These are phyloP conservation scores for Balanococcus diminutus DNA, from an alignment of 2,888 invertebrate genomes.

Conservation along the genomic window DNA sequence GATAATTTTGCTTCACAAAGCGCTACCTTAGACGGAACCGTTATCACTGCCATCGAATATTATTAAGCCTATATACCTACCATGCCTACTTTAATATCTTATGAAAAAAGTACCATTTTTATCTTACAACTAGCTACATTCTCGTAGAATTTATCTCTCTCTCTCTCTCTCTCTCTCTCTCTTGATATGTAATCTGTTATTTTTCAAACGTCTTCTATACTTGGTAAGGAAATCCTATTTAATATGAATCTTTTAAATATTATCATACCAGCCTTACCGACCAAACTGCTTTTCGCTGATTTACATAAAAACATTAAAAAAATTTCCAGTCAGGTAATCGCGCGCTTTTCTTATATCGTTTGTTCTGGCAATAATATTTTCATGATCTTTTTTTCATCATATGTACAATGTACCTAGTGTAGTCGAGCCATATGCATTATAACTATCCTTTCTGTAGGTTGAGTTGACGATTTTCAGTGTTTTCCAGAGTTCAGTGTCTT, in stretches of 20 bases:
- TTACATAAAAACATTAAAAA: slow-evolving; percentile 41
- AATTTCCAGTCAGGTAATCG: background rate
- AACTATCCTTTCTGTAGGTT: no score
- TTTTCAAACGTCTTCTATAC: slow-evolving; percentile 20
- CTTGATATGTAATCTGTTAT: slow-evolving; percentile 31
- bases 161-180: background rate
- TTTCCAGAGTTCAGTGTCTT: no score
- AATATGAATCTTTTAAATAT: slow-evolving; percentile 40
- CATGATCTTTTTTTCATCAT: background rate
- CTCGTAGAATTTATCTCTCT: background rate
- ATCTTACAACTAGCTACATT: slow-evolving; percentile 31
- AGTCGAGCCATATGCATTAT: background rate
- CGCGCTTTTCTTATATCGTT: background rate
- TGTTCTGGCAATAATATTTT: slow-evolving; percentile 22
- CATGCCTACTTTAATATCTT: background rate
- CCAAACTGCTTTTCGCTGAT: background rate
- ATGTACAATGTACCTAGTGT: background rate
- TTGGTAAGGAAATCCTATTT: slow-evolving; percentile 4
- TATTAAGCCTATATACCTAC: slow-evolving; percentile 29
- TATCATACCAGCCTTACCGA: background rate
- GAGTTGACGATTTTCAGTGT: no score
- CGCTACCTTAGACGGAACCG: slow-evolving; percentile 15
- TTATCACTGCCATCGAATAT: slow-evolving; percentile 43
- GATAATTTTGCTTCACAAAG: slow-evolving; percentile 9
- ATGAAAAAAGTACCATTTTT: slow-evolving; percentile 23